Percentiles rank a stretch among this genome's conserved stretches.
Conservation (phyloP, 2,113 vertebrate genomes). For the Erpornis zantholeuca region DNA sequence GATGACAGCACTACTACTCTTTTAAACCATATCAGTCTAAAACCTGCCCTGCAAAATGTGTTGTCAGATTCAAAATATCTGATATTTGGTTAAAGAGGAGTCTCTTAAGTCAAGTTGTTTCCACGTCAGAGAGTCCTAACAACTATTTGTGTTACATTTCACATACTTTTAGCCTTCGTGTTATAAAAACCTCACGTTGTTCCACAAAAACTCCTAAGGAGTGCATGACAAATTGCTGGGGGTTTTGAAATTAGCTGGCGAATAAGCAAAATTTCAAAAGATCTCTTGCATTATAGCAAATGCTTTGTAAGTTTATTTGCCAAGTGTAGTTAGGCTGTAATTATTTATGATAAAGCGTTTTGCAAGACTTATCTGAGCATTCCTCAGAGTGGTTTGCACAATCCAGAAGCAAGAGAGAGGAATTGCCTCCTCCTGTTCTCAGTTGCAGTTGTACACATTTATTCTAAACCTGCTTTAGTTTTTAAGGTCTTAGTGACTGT, state of each 20-base stretch:
- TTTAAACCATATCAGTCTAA: background rate
- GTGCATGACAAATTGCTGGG: background rate
- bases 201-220: background rate
- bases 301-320: background rate
- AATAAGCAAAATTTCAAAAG: background rate
- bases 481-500: background rate
- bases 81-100: background rate
- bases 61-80: background rate
- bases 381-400: background rate
- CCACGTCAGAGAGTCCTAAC: background rate
- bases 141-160: background rate
- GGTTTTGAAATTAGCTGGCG: background rate
- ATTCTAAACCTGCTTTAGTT: background rate
- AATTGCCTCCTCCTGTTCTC: background rate
- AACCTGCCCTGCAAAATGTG: background rate
- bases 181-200: fast-evolving
- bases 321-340: background rate
- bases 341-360: background rate
- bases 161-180: fast-evolving
- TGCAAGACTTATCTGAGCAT: background rate
- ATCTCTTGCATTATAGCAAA: background rate
- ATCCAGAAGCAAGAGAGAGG: background rate
- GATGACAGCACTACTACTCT: background rate
- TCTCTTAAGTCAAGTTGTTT: background rate
- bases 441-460: background rate